Conservation (phyloP, 2,888 invertebrate genomes). For the Luperina testacea region DNA sequence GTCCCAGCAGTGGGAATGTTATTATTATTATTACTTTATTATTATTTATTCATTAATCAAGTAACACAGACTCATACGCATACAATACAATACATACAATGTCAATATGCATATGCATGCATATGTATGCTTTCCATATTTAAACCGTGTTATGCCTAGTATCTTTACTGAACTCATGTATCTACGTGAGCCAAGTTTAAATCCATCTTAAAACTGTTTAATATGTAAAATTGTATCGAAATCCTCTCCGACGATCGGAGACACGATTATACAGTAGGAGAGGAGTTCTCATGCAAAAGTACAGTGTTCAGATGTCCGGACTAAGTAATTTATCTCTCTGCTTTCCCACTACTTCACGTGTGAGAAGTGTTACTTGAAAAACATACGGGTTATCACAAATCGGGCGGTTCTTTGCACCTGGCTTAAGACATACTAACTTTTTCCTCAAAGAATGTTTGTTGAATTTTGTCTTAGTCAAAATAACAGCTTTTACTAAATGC, state of each 20-base stretch:
- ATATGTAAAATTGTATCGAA: constrained; percentile 64
- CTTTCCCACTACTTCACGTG: constrained; percentile 66
- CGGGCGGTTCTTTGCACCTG: not conserved
- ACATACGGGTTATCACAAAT: constrained; percentile 48
- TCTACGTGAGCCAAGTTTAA: constrained; percentile 39
- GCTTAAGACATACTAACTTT: not conserved
- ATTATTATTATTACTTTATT: too few species aligned
- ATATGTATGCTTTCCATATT: too few species aligned
- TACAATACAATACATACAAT: too few species aligned
- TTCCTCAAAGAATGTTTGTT: not conserved
- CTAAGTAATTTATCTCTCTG: constrained; percentile 74
- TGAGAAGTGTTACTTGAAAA: constrained; percentile 63
- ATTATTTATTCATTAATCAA: too few species aligned
- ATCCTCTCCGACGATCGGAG: constrained; percentile 39
- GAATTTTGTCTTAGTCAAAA: not conserved
- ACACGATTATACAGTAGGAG: constrained; percentile 60
- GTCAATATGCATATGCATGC: too few species aligned
- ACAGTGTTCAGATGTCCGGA: constrained; percentile 70
- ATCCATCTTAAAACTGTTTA: constrained; percentile 58
- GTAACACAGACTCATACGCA: too few species aligned
- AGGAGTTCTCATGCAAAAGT: constrained; percentile 66
- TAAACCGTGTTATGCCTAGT: constrained; percentile 17
- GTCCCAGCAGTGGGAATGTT: not conserved
- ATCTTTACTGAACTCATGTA: constrained; percentile 1
- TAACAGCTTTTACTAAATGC: not conserved